Base-by-base conservation (phyloP, 2,113 vertebrate genomes). In the Toxotes jaculatrix region DNA sequence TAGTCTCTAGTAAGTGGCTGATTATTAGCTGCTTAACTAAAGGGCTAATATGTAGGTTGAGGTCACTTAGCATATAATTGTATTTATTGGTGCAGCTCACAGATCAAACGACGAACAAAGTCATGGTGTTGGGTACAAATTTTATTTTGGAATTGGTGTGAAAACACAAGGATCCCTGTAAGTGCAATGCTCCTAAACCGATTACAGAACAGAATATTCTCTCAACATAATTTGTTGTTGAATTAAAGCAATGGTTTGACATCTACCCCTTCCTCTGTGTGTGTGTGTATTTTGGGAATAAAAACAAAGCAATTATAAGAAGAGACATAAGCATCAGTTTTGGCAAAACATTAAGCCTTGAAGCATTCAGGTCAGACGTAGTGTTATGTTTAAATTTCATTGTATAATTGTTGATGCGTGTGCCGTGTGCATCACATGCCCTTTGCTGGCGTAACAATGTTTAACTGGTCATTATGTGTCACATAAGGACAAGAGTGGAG, bases 341-440 rank as follows among this genome's bases (percentile, higher is more conserved):
- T 45, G 42, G 74, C 14, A 77, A 82, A 78, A 74, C 42, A 53
- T 61, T 62, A 82, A 38, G n/a, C 70, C n/a, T n/a, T 47, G 34
- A 73, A 75, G 8, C 27, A 51, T 66, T 71, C 66, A 57, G 65
- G 36, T 71, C 70, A 76, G 65, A 62, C 64, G 14, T 49, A 19
- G 2, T 65, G 5, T 40, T 38, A 42, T 14, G 69, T 47, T 43
- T n/a, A 42, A 3, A 10, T 59, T 10, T 57, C 40, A 38, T 12
- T 27, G 17, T 21, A 32, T 77, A 62, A 61, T 42, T 76, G 75
- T 71, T 61, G 36, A 82, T 23, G 5, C 21, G 45, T n/a, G 64
- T 47, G 38, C 36, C 66, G 21, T 42, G 53, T 34, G 31, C 4
- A 40, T 83, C 51, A 69, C 8, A 4, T 77, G 40, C 21, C n/a